Base-by-base conservation (phyloP, 2,888 invertebrate genomes). In the Lasioglossum zephyrum region DNA sequence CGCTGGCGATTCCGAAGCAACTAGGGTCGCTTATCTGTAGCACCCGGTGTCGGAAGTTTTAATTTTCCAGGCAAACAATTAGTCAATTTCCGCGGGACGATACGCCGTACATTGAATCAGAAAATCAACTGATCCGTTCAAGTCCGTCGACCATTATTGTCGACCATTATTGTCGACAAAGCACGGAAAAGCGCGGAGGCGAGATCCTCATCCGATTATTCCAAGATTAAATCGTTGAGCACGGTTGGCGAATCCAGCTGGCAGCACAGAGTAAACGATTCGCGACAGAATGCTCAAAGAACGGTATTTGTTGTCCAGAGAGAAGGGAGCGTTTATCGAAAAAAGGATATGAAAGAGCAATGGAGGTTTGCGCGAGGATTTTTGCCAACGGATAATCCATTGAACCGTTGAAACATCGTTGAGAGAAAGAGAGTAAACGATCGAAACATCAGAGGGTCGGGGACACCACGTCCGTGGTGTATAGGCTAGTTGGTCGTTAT, bases 351-450 rank as follows among this genome's bases (percentile, higher is more conserved):
- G n/a, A 57, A 57, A 57, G 57, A 57, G 57, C 11, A 11, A 57
- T n/a, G 57, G 47, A 47, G 47, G 57, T 57, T 57, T 4, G 57
- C n/a, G 57, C 57, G 57, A 57, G 57, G 57, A 57, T 57, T 57
- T 57, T 57, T n/a, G 57, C n/a, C 57, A 57, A 57, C 57, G 57
- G 57, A 57, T 57, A 11, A 57, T 57, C 57, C 57, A 57, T 57
- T 3, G 57, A 11, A 57, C n/a, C 57, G 57, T 57, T 57, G n/a
- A 57, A 57, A 57, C 57, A 57, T 11, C 22, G 57, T 11, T 2
- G 22, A 53, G 22, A 22, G 53, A 6, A 4, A 53, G 22, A n/a
- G n/a, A 57, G 11, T 0, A n/a, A n/a, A 57, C 57, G 57, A 4
- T 57, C 57, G 57, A 57, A 57, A 57, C 57, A 57, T 57, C 57